Percentiles rank a stretch among this genome's conserved stretches.
phyloP scores from a whole-genome alignment of 2,888 invertebrate species.

The Endomychus coccineus region DNA sequence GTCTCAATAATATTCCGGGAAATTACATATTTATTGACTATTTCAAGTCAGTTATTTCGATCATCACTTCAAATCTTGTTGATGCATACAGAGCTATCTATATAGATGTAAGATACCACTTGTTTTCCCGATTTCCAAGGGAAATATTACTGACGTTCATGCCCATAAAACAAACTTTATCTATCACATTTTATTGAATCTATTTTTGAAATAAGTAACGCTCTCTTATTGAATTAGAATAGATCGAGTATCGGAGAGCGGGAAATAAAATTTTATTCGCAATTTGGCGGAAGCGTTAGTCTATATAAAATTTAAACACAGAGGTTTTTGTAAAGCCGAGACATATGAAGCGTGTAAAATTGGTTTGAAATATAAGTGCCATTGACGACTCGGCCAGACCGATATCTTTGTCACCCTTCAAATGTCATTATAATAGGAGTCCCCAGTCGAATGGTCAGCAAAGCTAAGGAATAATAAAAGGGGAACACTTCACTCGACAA shows the following conservation, averaged over 20 bases:
- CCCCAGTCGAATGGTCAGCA: constrained; percentile 38
- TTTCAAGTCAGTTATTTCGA: too few relatives aligned
- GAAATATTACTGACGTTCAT: too few relatives aligned
- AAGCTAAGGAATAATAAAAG: constrained; percentile 40
- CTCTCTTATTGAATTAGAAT: constrained; percentile 33
- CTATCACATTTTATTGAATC: too few relatives aligned
- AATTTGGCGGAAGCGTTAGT: constrained; percentile 23
- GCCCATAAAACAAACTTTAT: too few relatives aligned
- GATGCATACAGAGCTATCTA: too few relatives aligned
- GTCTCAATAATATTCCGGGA: too few relatives aligned
- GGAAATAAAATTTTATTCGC: constrained; percentile 37
- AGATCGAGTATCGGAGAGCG: constrained; percentile 26
- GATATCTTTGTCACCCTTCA: constrained; percentile 42
- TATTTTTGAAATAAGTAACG: constrained; percentile 33
- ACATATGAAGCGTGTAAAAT: constrained; percentile 42
- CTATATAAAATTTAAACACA: constrained; percentile 35
- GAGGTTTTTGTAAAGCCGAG: constrained; percentile 22
- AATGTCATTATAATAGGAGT: constrained; percentile 37
- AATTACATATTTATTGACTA: too few relatives aligned
- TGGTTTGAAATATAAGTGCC: constrained; percentile 40
- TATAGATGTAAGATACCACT: too few relatives aligned
- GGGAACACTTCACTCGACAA: constrained; percentile 38
- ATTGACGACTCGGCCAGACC: constrained; percentile 38
- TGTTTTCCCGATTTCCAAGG: too few relatives aligned
- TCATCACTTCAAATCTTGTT: too few relatives aligned